Base-by-base conservation (phyloP, 1,140 invertebrate genomes). In the Coenobita brevimanus region DNA sequence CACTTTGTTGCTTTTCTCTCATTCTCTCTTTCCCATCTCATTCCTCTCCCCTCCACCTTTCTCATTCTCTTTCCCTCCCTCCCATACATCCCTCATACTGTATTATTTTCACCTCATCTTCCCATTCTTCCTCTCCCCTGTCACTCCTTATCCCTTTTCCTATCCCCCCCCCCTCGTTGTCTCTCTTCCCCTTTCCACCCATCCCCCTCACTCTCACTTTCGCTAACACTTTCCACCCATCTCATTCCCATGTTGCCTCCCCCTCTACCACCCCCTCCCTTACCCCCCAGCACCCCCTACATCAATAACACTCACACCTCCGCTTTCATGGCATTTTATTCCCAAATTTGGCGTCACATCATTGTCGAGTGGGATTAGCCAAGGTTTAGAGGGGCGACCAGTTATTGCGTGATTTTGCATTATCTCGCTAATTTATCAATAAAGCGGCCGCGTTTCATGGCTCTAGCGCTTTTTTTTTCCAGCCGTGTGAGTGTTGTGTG, bases 361-460 rank as follows among this genome's bases (percentile, higher is more conserved):
- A 82, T 71, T 71, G 64, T 10, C 8, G 17, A 3, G 24, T 30
- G 15, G 50, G 64, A 82, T 82, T 46, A 71, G 36, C 41, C 33
- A 64, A 60, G n/a, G 80, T 69, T 82, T 50, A 17, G 36, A 69
- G 38, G 21, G 24, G 38, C 62, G 80, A 30, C 10, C 30, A 1
- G 38, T 67, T 46, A 67, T 67, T 67, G 79, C 60, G 57, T 81
- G 62, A 38, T 64, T 50, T 27, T 50, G 80, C n/a, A 17, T 81
- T 41, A 50, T 21, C 21, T 21, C 38, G 27, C 60, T 46, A 82
- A 57, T 67, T n/a, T 30, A 64, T 82, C 79, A 82, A n/a, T 43
- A 27, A 3, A 46, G 24, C 38, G 73, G 73, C n/a, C 46, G 73
- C 46, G 73, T 76, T 38, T 76, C 33, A 38, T 27, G 71, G 38